phyloP scores from a whole-genome alignment of 2,888 invertebrate species.

The Eupsilia transversa region DNA sequence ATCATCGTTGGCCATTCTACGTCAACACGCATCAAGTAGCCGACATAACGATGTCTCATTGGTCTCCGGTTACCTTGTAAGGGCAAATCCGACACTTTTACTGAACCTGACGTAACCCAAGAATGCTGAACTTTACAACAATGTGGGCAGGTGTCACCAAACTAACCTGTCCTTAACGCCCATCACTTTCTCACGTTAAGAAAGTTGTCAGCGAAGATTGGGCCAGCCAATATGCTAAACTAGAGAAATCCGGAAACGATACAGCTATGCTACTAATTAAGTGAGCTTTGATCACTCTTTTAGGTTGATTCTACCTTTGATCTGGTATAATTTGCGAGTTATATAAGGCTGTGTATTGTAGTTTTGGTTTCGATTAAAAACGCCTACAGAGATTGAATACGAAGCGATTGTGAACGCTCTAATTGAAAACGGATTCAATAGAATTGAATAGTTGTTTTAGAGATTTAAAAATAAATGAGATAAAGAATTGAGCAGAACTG shows the following conservation, averaged over 20 bases:
- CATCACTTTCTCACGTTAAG: conserved; percentile 60
- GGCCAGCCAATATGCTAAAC: conserved; percentile 63
- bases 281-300: conserved; percentile 44
- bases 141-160: conserved; percentile 53
- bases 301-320: conserved; percentile 30
- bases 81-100: conserved; percentile 60
- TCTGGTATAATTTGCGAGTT: conserved; percentile 38
- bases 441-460: not conserved
- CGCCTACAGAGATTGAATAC: not conserved
- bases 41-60: conserved; percentile 7
- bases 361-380: conserved; percentile 3
- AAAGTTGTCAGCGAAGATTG: conserved; percentile 66
- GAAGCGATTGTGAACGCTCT: not conserved
- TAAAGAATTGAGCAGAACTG: not conserved
- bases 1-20: not conserved
- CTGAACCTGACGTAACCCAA: conserved; percentile 55
- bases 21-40: conserved; percentile 32
- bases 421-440: conserved; percentile 27
- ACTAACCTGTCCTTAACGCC: conserved; percentile 54
- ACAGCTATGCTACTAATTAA: conserved; percentile 42
- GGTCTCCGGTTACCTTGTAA: conserved; percentile 56
- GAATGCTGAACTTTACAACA: conserved; percentile 53
- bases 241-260: conserved; percentile 67
- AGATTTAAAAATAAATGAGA: not conserved
- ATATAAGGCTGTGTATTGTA: conserved; percentile 25